Conservation (phyloP, 2,113 vertebrate species). For the Varanus komodoensis region DNA sequence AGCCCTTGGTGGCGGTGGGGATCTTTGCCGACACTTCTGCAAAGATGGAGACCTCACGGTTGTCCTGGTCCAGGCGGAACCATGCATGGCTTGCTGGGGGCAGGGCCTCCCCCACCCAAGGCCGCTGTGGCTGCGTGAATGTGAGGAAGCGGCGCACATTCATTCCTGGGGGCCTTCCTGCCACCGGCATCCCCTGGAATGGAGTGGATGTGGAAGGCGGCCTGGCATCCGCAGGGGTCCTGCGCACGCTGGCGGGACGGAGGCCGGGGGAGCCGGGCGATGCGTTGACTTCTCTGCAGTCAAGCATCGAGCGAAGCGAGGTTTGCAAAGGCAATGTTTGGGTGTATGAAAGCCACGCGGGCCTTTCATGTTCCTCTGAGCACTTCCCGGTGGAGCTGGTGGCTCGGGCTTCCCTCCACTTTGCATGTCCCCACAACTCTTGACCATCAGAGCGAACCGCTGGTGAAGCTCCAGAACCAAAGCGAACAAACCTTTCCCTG, state of each 20-base stretch:
- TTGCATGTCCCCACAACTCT: slow-evolving; percentile 72
- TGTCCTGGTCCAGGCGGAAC: neutral
- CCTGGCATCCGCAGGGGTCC: neutral
- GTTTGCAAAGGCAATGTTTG: slow-evolving; percentile 73
- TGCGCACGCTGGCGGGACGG: neutral
- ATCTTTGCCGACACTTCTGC: neutral
- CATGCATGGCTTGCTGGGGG: neutral
- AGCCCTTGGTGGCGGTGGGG: neutral
- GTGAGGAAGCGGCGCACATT: neutral
- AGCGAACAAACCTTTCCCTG: slow-evolving; percentile 69
- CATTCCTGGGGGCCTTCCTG: neutral
- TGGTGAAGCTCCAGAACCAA: slow-evolving; percentile 69
- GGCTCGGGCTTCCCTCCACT: slow-evolving; percentile 69
- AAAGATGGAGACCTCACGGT: neutral
- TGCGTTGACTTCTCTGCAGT: neutral
- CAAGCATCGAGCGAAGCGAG: neutral
- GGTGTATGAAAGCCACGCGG: slow-evolving; percentile 63
- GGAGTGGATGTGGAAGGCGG: neutral
- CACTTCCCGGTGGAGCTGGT: slow-evolving; percentile 37
- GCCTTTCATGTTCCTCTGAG: slow-evolving; percentile 58
- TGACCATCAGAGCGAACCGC: slow-evolving; percentile 62
- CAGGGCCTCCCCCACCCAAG: neutral
- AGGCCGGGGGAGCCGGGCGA: neutral
- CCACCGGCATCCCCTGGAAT: neutral
- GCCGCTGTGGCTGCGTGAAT: neutral